Evolutionary conservation across 2,113 vertebrate species (phyloP), one percentile per base, ranked within the genome.

Genomic region (Abramis brama): DNA sequence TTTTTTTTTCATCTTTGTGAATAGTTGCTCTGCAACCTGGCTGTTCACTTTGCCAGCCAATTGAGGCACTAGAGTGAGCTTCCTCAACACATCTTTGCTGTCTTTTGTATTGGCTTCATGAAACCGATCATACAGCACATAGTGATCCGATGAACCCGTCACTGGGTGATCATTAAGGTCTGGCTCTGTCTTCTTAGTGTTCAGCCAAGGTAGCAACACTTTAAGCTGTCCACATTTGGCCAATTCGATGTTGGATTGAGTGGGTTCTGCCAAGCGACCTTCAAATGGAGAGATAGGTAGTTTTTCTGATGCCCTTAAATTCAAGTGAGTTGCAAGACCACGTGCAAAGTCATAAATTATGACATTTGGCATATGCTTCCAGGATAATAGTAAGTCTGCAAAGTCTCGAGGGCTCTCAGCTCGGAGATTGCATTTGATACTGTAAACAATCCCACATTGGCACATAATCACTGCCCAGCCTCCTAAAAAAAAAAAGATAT

Each of bases 401-500:
- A 90, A 89, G 39, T 89, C 88, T 33, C 50, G 77, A 25, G 86
- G 88, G 57, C 73, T 79, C 12, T 89, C 86, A 47, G 86, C 88
- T 17, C 74, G 19, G 1, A 89, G 64, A 43, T 86, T 87, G 52
- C 71, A 79, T 52, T 79, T 89, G 1, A 89, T 8, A 47, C 83
- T 87, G 73, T 47, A 47, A 47, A 47, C 45, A 47, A 13, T 47
- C 45, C 2, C 11, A 47, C 45, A 47, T 47, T 11, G 11, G 45
- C 45, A 47, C 45, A 47, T 47, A 1, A 47, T 47, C 45, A 47
- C 45, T 12, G 45, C 45, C 45, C 45, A 47, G 45, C 11, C 45
- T 47, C 45, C 45, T 47, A n/a, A n/a, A 47, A 47, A 47, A 47
- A 3, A 47, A 3, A 47, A 47, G 2, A 47, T 47, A 47, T 47